Evolutionary conservation across 2,797 vertebrate species (phyloP).

Genomic region (Peromyscus nudipes): DNA sequence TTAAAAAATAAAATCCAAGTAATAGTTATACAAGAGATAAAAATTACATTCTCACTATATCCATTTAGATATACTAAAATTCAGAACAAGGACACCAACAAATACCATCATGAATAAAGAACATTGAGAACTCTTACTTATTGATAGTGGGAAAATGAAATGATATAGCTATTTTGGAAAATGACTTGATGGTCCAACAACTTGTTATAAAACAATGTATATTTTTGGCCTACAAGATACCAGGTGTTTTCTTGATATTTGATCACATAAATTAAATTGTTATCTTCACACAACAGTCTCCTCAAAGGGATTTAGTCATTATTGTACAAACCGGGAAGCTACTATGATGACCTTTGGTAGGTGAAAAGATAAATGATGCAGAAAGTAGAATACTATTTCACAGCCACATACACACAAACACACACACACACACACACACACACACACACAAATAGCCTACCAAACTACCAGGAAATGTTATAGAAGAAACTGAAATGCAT

Average conservation of each 20-base stretch:
- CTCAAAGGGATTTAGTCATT: neutral
- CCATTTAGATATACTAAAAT: constrained; percentile 10
- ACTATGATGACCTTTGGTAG: neutral
- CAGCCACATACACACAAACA: neutral
- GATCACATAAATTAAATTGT: neutral
- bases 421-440: neutral
- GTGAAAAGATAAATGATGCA: neutral
- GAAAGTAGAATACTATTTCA: neutral
- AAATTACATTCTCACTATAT: neutral
- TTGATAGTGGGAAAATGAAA: neutral
- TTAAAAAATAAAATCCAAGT: neutral
- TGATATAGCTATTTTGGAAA: neutral
- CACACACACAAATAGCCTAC: neutral
- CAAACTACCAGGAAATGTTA: neutral
- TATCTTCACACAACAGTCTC: neutral
- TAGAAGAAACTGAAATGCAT: neutral
- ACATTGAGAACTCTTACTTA: neutral
- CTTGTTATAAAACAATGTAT: neutral
- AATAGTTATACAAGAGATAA: neutral
- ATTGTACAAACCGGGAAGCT: neutral
- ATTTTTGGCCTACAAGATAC: neutral
- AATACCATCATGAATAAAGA: neutral
- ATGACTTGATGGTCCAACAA: neutral
- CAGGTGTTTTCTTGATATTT: neutral
- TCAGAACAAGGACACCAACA: neutral